phyloP scores from a whole-genome alignment of 2,113 vertebrate genomes.

The Lagopus muta region DNA sequence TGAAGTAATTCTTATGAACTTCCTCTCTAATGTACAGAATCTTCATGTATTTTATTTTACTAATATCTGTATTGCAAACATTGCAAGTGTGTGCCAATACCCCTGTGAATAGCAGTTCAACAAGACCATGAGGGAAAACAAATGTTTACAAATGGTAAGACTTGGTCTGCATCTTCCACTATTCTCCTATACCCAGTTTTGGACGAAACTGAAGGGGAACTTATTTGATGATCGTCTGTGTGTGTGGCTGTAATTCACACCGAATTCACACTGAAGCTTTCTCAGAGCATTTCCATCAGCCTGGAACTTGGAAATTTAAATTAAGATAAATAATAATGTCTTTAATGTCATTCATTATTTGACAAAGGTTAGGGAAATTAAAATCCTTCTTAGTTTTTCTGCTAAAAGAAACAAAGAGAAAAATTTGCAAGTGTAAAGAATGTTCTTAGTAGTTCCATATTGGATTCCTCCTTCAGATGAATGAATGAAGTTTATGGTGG shows the following conservation, averaged over 20 bases:
- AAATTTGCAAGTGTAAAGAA: not conserved
- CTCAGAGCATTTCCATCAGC: not conserved
- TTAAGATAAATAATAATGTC: not conserved
- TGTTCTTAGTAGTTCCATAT: not conserved
- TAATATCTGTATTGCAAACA: not conserved
- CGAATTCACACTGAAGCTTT: not conserved
- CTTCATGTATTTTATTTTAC: not conserved
- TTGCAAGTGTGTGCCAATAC: not conserved
- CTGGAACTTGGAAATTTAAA: not conserved
- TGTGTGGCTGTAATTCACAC: not conserved
- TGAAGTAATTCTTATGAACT: not conserved
- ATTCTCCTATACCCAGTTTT: not conserved
- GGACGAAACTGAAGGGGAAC: not conserved
- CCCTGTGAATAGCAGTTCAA: not conserved
- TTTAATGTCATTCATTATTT: conserved; percentile 8
- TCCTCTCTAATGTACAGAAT: not conserved
- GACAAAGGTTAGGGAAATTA: not conserved
- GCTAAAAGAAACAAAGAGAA: not conserved
- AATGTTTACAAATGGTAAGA: not conserved
- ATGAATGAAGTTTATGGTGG: not conserved
- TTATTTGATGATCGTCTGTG: not conserved
- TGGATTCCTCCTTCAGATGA: not conserved
- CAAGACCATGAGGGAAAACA: not conserved
- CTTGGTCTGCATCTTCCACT: not conserved
- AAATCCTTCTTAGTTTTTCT: not conserved